A percentile compares a stretch with the other conserved stretches of the same genome.
phyloP scores from a whole-genome alignment of 64 coral and sea anemone species.

The Catalaphyllia jardinei region DNA sequence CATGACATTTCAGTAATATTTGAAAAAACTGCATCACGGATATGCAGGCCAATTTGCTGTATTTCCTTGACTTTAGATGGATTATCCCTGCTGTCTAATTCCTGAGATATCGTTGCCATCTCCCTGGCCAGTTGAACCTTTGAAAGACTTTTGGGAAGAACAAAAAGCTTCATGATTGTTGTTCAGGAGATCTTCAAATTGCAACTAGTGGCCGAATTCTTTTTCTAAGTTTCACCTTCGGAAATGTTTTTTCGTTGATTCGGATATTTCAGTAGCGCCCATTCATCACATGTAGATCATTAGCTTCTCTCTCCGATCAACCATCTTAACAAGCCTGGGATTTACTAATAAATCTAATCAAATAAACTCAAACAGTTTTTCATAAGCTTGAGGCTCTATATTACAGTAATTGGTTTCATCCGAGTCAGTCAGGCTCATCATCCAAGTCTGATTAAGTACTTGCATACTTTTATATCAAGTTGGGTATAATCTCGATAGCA shows the following conservation, averaged over 20 bases:
- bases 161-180: slow-evolving; percentile 41
- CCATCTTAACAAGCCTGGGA: slow-evolving; percentile 32
- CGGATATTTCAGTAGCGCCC: slow-evolving; percentile 4
- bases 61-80: slow-evolving; percentile 11
- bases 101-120: background rate
- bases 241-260: slow-evolving; percentile 1
- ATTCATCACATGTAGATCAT: slow-evolving; percentile 2
- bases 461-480: too few species aligned
- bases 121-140: slow-evolving; percentile 26
- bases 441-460: too few species aligned
- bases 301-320: slow-evolving; percentile 35
- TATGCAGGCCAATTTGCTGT: slow-evolving; percentile 3
- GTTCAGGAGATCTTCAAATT: slow-evolving; percentile 42
- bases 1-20: too few species aligned
- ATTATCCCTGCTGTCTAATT: slow-evolving; percentile 4
- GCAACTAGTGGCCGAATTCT: slow-evolving; percentile 18
- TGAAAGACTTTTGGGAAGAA: too few species aligned
- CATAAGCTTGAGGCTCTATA: slow-evolving; percentile 7
- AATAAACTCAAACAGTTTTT: slow-evolving; percentile 41
- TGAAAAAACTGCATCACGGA: too few species aligned
- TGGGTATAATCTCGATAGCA: slow-evolving; percentile 11
- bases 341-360: slow-evolving; percentile 24
- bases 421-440: background rate
- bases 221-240: slow-evolving; percentile 13
- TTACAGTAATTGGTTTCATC: slow-evolving; percentile 12